Base-by-base conservation (phyloP, 2,113 vertebrate species). In the Tichodroma muraria region DNA sequence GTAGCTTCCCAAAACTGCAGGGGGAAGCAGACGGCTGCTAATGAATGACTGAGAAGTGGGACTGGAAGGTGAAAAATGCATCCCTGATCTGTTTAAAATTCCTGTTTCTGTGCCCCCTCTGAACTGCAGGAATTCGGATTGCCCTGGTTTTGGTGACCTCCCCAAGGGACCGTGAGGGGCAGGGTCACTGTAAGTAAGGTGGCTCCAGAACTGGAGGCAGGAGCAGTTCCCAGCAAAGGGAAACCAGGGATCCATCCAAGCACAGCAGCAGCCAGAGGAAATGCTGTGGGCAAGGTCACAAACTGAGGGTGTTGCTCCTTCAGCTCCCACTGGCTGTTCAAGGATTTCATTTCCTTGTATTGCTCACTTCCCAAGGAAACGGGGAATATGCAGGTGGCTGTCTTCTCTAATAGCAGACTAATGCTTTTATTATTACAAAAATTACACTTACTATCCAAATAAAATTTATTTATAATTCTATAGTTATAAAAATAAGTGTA, bases 21-120 rank as follows among this genome's bases (percentile, higher is more conserved):
- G 85, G 95, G 96, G 97, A 94, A 92, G 96, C 96, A 98, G 73
- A 96, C 82, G 93, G 45, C 96, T 93, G 18, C 89, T 56, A 15
- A 78, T 35, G 49, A 52, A 13, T 27, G 53, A 27, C 47, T 89
- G 80, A 64, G 37, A 52, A 61, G 33, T 80, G 47, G 24, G 50
- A 27, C 63, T 73, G 81, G 59, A 24, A 88, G 56, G 50, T 82
- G 75, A 37, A 35, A 88, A 88, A 40, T 59, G 21, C 30, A 24
- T 79, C 81, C 30, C 33, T 73, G 90, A 6, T 13, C 20, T 69
- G 37, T 45, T 45, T 33, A 38, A 91, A 79, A 81, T 70, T 35
- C 75, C 71, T 71, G 45, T 14, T 83, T 47, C 44, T 47, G 28
- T 56, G 38, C 21, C 44, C 27, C 31, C 50, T 65, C 35, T 73